Conservation (phyloP, 1,140 invertebrate species). For the Notospermus geniculatus region DNA sequence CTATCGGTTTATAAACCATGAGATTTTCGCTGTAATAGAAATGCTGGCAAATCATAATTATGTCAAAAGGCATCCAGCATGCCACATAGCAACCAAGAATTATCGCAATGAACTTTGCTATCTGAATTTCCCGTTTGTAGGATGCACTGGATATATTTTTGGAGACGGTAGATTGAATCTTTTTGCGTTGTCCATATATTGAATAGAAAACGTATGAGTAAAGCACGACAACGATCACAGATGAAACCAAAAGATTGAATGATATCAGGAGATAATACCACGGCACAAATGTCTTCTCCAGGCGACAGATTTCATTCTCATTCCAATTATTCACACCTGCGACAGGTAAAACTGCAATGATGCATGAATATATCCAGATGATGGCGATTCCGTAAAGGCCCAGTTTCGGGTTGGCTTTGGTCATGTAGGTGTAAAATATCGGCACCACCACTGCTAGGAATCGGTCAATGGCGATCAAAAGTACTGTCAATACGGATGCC, state of each 20-base stretch:
- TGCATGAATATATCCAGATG: slow-evolving; percentile 23
- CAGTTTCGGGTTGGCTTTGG: slow-evolving; percentile 14
- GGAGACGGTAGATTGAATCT: slow-evolving; percentile 13
- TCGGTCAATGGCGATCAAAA: slow-evolving; percentile 25
- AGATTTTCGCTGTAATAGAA: slow-evolving; percentile 13
- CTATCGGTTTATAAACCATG: slow-evolving; percentile 11
- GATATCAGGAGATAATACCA: slow-evolving; percentile 14
- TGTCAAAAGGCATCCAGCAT: slow-evolving; percentile 30
- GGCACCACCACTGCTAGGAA: slow-evolving; percentile 25
- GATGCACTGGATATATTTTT: neutral
- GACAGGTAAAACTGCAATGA: slow-evolving; percentile 14
- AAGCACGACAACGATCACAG: slow-evolving; percentile 22
- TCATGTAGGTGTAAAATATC: slow-evolving; percentile 20
- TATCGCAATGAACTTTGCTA: slow-evolving; percentile 19
- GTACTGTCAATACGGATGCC: slow-evolving; percentile 23
- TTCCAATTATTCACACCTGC: slow-evolving; percentile 20
- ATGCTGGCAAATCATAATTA: slow-evolving; percentile 15
- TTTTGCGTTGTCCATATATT: slow-evolving; percentile 19
- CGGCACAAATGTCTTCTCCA: slow-evolving; percentile 22
- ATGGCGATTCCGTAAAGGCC: slow-evolving; percentile 18
- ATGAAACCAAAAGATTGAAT: slow-evolving; percentile 19
- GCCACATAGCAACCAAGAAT: slow-evolving; percentile 25
- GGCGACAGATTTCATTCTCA: slow-evolving; percentile 16
- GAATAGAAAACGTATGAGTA: slow-evolving; percentile 22
- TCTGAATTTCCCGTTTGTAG: slow-evolving; percentile 4